These are phyloP conservation scores for Lampris megalopsis DNA, from an alignment of 2,113 vertebrate species.

Conservation along the genomic window DNA sequence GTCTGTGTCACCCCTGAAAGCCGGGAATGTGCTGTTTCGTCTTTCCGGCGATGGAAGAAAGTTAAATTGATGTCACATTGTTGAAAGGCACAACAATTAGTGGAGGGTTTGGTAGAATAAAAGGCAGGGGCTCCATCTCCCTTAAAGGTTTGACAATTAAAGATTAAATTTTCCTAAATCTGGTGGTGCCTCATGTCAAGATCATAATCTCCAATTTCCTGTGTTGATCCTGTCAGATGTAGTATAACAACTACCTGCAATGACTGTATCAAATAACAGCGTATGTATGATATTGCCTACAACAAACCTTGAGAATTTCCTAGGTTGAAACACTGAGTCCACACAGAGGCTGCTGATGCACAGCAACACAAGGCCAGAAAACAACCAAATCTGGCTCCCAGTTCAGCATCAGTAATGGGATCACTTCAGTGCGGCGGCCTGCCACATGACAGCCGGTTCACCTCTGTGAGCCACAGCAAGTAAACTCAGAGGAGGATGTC, in stretches of 20 bases:
- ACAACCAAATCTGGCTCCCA: not conserved
- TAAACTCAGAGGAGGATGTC: slow-evolving; percentile 39
- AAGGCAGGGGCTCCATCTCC: no score
- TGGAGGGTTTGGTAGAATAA: no score
- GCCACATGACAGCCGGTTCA: not conserved
- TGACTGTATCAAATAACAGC: no score
- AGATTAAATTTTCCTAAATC: no score
- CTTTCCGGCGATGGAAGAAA: not conserved
- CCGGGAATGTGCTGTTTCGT: not conserved
- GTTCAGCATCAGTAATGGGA: slow-evolving; percentile 14
- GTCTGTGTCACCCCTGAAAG: not conserved
- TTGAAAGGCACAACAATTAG: no score
- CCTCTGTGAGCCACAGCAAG: not conserved
- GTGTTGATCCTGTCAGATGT: no score
- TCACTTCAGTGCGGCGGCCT: not conserved
- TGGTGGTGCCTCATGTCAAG: not conserved
- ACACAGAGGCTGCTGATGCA: not conserved
- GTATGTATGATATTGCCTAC: not conserved
- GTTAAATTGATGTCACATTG: not conserved
- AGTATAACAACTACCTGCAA: no score
- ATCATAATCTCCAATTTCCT: not conserved
- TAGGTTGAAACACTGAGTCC: not conserved
- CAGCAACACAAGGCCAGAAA: not conserved
- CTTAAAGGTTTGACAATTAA: no score
- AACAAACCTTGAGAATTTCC: no score